Evolutionary conservation across 2,888 invertebrate species (phyloP).

Genomic region (Chaitophorus viminalis): DNA sequence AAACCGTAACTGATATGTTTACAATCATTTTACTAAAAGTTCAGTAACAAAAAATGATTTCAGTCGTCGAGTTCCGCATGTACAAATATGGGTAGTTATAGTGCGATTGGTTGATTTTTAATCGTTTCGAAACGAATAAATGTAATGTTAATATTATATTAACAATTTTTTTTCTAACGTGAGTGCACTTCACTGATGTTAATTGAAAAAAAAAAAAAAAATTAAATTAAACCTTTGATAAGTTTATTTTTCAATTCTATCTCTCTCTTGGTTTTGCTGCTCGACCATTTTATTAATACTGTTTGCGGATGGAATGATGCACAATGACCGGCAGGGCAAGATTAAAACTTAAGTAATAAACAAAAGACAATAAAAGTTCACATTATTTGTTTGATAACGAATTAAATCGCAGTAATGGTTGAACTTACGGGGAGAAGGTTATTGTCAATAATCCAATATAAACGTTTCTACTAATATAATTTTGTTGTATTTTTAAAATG

Average conservation of each 20-base stretch:
- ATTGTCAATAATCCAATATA: background rate
- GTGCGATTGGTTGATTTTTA: background rate
- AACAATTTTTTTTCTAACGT: too few species aligned
- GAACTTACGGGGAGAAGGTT: background rate
- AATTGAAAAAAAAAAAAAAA: background rate
- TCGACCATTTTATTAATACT: background rate
- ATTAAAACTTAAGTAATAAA: constrained; percentile 28
- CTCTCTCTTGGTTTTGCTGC: too few species aligned
- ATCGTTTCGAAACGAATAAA: background rate
- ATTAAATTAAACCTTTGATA: background rate
- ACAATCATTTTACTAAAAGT: background rate
- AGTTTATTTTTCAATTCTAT: background rate
- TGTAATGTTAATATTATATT: background rate
- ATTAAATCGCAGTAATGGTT: background rate
- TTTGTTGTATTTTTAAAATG: background rate
- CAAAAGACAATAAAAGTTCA: background rate
- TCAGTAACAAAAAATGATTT: background rate
- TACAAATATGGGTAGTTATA: background rate
- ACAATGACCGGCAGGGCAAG: background rate
- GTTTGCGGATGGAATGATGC: background rate
- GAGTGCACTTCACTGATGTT: background rate
- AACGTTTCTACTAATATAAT: background rate
- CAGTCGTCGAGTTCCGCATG: background rate
- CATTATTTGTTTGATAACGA: constrained; percentile 11
- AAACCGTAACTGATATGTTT: background rate